Conservation (phyloP, 2,113 vertebrate species). For the Prunella fulvescens region DNA sequence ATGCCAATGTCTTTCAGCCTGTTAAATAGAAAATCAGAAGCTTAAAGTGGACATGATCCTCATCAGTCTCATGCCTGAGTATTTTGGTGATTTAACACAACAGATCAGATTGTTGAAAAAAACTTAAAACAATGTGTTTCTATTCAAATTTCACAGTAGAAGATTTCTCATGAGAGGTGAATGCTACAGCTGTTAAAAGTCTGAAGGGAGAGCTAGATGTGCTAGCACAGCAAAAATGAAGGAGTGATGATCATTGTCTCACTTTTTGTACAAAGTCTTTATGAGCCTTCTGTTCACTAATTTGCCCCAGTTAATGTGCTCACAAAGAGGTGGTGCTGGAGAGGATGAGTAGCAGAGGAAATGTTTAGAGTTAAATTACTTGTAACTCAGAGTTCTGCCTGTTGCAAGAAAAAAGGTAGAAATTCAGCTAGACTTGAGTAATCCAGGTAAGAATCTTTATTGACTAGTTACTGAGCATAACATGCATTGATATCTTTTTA, state of each 20-base stretch:
- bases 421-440: background rate
- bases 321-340: accelerated
- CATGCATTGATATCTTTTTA: background rate
- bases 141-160: background rate
- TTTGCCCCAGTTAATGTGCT: background rate
- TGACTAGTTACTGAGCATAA: background rate
- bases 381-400: background rate
- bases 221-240: background rate
- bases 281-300: background rate
- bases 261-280: background rate
- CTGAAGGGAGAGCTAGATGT: background rate
- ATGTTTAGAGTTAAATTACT: background rate
- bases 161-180: background rate
- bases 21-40: background rate
- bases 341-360: background rate
- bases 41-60: background rate
- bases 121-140: background rate
- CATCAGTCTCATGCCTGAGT: background rate
- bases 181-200: background rate
- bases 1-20: background rate
- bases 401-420: background rate
- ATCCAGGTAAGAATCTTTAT: background rate
- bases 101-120: background rate
- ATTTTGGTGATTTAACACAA: background rate
- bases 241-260: background rate